Evolutionary conservation across 2,113 vertebrate species (phyloP).

Genomic region (Ifrita kowaldi): DNA sequence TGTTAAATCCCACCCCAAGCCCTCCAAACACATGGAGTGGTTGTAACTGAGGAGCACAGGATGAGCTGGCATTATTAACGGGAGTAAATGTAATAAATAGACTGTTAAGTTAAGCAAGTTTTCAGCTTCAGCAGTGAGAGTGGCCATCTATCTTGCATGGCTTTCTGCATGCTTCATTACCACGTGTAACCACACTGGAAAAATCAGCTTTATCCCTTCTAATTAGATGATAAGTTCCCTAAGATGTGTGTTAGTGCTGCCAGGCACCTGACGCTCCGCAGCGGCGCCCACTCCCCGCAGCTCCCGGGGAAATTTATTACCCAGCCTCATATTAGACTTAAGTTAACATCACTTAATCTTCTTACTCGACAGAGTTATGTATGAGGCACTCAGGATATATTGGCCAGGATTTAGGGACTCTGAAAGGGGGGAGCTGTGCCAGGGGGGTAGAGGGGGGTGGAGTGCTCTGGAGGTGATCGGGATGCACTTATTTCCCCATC

Average conservation of each 20-base stretch:
- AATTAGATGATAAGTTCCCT: slow-evolving; percentile 74
- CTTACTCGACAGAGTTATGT: not conserved
- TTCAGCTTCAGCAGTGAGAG: slow-evolving; percentile 70
- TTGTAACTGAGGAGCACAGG: slow-evolving; percentile 62
- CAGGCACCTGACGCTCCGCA: slow-evolving; percentile 19
- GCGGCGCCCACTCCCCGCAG: not conserved
- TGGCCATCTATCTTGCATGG: slow-evolving; percentile 74
- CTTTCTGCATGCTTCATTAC: slow-evolving; percentile 79
- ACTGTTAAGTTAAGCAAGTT: slow-evolving; percentile 81
- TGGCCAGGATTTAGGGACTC: not conserved
- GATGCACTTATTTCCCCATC: not conserved
- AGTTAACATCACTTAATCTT: slow-evolving; percentile 43
- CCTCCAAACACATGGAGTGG: not conserved
- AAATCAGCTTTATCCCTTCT: slow-evolving; percentile 69
- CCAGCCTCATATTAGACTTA: not conserved
- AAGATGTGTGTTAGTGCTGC: not conserved
- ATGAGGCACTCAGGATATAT: not conserved
- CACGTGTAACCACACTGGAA: slow-evolving; percentile 70
- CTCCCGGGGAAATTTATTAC: slow-evolving; percentile 20
- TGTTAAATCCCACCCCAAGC: not conserved
- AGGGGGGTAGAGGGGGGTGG: rapidly evolving
- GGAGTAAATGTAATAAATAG: slow-evolving; percentile 77
- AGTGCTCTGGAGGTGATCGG: not conserved
- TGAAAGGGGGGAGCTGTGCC: not conserved
- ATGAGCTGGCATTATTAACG: slow-evolving; percentile 54